phyloP scores from a whole-genome alignment of 2,797 vertebrate genomes.

The Hyperoplus lanceolatus region DNA sequence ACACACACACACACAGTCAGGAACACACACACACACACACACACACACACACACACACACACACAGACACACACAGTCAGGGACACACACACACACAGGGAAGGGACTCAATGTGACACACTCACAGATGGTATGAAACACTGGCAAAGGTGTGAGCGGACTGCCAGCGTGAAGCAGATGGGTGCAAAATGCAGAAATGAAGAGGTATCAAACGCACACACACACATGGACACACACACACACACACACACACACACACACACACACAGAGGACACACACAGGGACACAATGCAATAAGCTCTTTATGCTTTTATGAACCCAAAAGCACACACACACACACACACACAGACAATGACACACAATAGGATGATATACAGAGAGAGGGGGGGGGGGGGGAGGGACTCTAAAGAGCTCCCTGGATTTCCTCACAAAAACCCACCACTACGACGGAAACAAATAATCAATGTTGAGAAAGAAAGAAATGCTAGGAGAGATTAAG shows the following conservation, averaged over 20 bases:
- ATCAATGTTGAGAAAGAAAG: too few relatives aligned
- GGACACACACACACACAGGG: slow-evolving; percentile 25
- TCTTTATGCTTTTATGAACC: slow-evolving; percentile 37
- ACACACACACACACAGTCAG: slow-evolving; percentile 21
- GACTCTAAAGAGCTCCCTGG: slow-evolving; percentile 68
- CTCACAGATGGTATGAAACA: slow-evolving; percentile 78
- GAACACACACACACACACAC: slow-evolving; percentile 25
- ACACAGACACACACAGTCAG: slow-evolving; percentile 12
- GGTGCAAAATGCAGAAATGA: slow-evolving; percentile 72
- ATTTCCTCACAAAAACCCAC: slow-evolving; percentile 71
- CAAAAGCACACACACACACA: slow-evolving; percentile 34
- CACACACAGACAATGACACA: not conserved
- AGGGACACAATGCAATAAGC: slow-evolving; percentile 25
- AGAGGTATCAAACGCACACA: slow-evolving; percentile 50
- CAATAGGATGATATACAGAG: slow-evolving; percentile 23
- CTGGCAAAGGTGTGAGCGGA: slow-evolving; percentile 78
- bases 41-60: too few relatives aligned
- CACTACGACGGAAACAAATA: slow-evolving; percentile 10
- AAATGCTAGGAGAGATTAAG: not conserved
- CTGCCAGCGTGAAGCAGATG: slow-evolving; percentile 80
- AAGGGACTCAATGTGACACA: slow-evolving; percentile 40
- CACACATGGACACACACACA: slow-evolving; percentile 19
- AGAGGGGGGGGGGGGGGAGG: slow-evolving; percentile 38
- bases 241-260: slow-evolving; percentile 2
- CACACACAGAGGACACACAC: not conserved